Evolutionary conservation across 2,113 vertebrate genomes (phyloP), one percentile per base, ranked within the genome.

Genomic region (Ahaetulla prasina): DNA sequence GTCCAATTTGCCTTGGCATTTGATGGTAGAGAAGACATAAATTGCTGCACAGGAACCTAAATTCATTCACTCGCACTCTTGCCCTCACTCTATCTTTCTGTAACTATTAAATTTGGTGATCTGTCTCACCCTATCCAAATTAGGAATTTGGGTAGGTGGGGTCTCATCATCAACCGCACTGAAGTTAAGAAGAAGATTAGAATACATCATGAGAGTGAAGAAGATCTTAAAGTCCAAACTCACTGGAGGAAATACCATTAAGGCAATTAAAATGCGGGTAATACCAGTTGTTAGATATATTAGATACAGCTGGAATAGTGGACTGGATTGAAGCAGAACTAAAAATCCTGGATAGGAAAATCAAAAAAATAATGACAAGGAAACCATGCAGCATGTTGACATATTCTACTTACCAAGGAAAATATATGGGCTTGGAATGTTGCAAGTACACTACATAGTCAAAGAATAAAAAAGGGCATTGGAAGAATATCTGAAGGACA

Each of bases 21-120:
- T 93, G 91, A 20, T 95, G 87, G n/a, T 57, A 55, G 90, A 93
- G 50, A 35, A 92, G 91, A 53, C 8, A 91, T 9, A 57, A 94
- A 86, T 60, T 39, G 92, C 11, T 92, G 60, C 14, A 92, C 74
- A 27, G 53, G 74, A 20, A 80, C 18, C 8, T 43, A 80, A 80
- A 80, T 39, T 80, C 74, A 20, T 89, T 55, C 3, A 10, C 43
- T 85, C 60, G 23, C 39, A n/a, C 35, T 74, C 68, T 80, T 2
- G 55, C 53, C 87, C 89, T 91, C 88, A 4, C 7, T 10, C 92
- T 93, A 14, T 45, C 57, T n/a, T 52, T 43, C 30, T 8, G 74
- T 39, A 74, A 27, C 84, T 91, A 8, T 87, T 63, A 47, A n/a
- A 30, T 74, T 55, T 55, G 25, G 12, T 16, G 16, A 54, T 14